Conservation (phyloP, 2,888 invertebrate genomes). For the Eristalis arbustorum region DNA sequence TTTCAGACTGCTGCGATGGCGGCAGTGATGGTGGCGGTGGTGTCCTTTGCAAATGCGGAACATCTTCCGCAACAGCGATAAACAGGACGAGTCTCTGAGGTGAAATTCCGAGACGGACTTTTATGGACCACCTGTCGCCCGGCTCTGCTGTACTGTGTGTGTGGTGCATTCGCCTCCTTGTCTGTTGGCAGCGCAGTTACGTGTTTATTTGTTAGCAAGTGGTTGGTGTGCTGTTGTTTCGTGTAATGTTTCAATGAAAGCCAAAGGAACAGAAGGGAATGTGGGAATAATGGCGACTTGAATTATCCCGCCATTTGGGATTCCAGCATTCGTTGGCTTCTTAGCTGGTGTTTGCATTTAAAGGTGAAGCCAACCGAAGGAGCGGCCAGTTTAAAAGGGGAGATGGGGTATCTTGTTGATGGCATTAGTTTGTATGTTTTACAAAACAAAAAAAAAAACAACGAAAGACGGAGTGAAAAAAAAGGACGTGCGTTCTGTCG, state of each 20-base stretch:
- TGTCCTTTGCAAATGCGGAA: constrained; percentile 26
- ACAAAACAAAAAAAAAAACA: constrained; percentile 4
- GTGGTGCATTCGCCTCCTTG: constrained; percentile 3
- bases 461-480: constrained; percentile 16
- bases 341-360: constrained; percentile 35
- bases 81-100: constrained; percentile 73
- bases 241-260: constrained; percentile 59
- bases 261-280: constrained; percentile 27
- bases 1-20: not conserved
- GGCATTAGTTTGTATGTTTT: constrained; percentile 5
- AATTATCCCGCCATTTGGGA: constrained; percentile 57
- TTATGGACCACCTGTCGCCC: constrained; percentile 77
- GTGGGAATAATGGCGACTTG: constrained; percentile 53
- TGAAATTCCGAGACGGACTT: constrained; percentile 75
- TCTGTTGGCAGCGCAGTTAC: constrained; percentile 32
- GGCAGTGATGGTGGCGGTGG: not conserved
- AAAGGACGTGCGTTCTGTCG: constrained; percentile 8
- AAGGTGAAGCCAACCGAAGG: constrained; percentile 14
- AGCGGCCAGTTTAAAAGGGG: not conserved
- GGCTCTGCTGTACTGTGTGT: not conserved
- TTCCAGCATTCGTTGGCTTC: constrained; percentile 46
- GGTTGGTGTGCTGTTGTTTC: constrained; percentile 17
- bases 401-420: not conserved
- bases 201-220: constrained; percentile 58
- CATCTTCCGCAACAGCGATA: constrained; percentile 29